Evolutionary conservation across 2,113 vertebrate species (phyloP), one percentile per base, ranked within the genome.

Genomic region (Albula goreensis): DNA sequence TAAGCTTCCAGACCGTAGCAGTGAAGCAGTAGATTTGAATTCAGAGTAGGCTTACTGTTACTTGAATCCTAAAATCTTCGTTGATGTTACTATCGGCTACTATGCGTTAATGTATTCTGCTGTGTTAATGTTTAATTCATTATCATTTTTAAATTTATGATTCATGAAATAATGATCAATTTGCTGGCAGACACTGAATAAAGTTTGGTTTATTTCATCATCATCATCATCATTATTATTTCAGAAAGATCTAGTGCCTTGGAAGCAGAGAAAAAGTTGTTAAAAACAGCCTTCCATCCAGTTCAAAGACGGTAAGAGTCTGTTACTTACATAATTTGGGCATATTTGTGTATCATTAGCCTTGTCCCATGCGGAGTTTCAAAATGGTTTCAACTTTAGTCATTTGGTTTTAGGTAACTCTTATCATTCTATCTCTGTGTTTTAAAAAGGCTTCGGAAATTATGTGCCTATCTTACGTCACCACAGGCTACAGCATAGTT

Each of bases 171-270:
- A n/a, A 2, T 10, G 10, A 74, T 74, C 66, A 10, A 31, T 74
- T 31, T 25, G 31, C 31, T 41, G 31, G 31, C 31, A 41, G 31
- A 41, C 31, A 41, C 31, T 41, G 31, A 41, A 41, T 41, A 41
- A 41, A 41, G 31, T 41, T 41, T 41, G 31, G 31, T 41, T 41
- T 41, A 41, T 41, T 41, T 41, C 31, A 41, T 41, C 31, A 41
- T 41, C 31, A 41, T 41, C 31, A 41, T 41, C 31, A 41, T 41
- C 31, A 89, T 93, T 93, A 91, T 93, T 89, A 89, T 96, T 96
- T 92, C 94, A 97, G 96, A 98, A 94, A 96, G 96, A 96, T 96
- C 94, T 96, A 98, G 97, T 97, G 97, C 97, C 97, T 98, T 99
- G 97, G 97, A 97, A 95, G 95, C 96, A 96, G 96, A 97, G 94